These are phyloP conservation scores for Mechanitis messenoides DNA, from an alignment of 2,888 invertebrate genomes.

Conservation along the genomic window DNA sequence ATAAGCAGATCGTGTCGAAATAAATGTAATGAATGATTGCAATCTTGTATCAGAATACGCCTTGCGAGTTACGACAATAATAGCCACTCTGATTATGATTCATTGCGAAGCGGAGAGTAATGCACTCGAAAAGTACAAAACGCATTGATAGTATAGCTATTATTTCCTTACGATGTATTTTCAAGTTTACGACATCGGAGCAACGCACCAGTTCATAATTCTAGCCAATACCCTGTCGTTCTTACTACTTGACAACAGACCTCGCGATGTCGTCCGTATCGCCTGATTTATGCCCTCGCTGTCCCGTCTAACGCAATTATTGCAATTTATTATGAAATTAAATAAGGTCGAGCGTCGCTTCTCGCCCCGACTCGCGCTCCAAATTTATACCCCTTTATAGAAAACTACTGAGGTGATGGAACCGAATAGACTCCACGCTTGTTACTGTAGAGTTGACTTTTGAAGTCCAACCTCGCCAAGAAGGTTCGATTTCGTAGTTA, in stretches of 20 bases:
- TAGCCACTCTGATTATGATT: slow-evolving; percentile 29
- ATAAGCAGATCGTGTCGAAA: background rate
- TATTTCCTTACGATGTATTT: slow-evolving; percentile 35
- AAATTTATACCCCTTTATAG: slow-evolving; percentile 62
- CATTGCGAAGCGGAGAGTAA: slow-evolving; percentile 31
- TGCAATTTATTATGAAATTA: slow-evolving; percentile 75
- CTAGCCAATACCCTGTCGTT: slow-evolving; percentile 35
- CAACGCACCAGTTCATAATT: slow-evolving; percentile 38
- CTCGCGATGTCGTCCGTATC: slow-evolving; percentile 40
- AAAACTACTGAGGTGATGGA: slow-evolving; percentile 34
- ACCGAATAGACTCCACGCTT: slow-evolving; percentile 45
- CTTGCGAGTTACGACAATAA: slow-evolving; percentile 27
- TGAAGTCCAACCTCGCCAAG: slow-evolving; percentile 43
- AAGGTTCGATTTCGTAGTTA: slow-evolving; percentile 49
- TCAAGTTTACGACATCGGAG: slow-evolving; percentile 36
- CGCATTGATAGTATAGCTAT: slow-evolving; percentile 36
- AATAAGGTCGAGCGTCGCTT: slow-evolving; percentile 64
- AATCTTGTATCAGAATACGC: slow-evolving; percentile 15
- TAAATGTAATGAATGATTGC: slow-evolving; percentile 8
- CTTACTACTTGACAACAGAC: slow-evolving; percentile 40
- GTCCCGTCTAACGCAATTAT: slow-evolving; percentile 69
- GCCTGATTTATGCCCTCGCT: slow-evolving; percentile 61
- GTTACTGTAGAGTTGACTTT: slow-evolving; percentile 48
- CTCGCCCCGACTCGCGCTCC: slow-evolving; percentile 39
- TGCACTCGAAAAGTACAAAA: slow-evolving; percentile 34